Percentiles rank a stretch among this genome's conserved stretches.
Conservation (phyloP, 92 coral and sea anemone genomes). For the Palythoa caribaeorum region DNA sequence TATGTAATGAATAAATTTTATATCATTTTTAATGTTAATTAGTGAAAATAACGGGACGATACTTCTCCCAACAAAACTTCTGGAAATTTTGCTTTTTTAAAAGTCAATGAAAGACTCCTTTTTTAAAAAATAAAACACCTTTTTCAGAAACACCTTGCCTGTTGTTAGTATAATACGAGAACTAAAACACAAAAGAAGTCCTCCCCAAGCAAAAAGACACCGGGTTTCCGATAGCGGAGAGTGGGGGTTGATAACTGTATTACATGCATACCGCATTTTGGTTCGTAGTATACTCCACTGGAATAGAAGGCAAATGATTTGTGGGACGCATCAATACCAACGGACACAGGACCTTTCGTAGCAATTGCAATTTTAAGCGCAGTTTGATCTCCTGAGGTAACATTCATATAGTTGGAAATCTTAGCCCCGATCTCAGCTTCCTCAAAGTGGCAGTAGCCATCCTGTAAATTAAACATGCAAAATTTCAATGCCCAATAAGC, state of each 20-base stretch:
- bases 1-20: too few species aligned
- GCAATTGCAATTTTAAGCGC: conserved; percentile 91
- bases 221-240: too few species aligned
- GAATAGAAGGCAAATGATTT: conserved; percentile 92
- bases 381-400: conserved; percentile 88
- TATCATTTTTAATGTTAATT: too few species aligned
- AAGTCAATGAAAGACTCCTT: too few species aligned
- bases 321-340: conserved; percentile 99
- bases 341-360: conserved; percentile 88
- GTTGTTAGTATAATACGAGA: too few species aligned
- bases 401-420: conserved; percentile 89
- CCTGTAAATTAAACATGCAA: conserved; percentile 59
- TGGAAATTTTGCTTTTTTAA: too few species aligned
- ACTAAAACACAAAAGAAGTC: too few species aligned
- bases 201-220: too few species aligned
- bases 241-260: background rate
- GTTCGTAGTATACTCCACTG: conserved; percentile 97
- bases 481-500: background rate
- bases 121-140: too few species aligned
- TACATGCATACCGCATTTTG: conserved; percentile 87
- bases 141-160: too few species aligned
- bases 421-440: conserved; percentile 82
- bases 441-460: conserved; percentile 90
- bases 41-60: too few species aligned
- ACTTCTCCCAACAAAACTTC: too few species aligned